These are phyloP conservation scores for Hylomyscus alleni DNA, from an alignment of 2,797 vertebrate genomes.

Conservation along the genomic window DNA sequence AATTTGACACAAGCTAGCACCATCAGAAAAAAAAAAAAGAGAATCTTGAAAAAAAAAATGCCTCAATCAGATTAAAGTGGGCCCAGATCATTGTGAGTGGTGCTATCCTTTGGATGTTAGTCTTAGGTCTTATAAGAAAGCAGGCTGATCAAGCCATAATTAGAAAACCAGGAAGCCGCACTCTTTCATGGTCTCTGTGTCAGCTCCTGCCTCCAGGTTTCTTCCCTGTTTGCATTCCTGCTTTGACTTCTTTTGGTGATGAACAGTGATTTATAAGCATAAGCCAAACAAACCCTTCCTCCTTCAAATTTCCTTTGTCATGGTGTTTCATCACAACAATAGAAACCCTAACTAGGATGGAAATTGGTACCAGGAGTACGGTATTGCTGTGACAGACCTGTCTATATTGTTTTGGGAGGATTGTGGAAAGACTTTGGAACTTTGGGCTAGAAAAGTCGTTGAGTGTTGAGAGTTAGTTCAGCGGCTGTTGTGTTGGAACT, in stretches of 20 bases:
- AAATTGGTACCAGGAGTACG: background rate
- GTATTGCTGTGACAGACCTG: background rate
- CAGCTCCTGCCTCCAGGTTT: background rate
- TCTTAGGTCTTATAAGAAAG: background rate
- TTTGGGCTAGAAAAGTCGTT: background rate
- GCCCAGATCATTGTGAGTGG: background rate
- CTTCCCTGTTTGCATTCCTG: background rate
- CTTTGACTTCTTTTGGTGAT: background rate
- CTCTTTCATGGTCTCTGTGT: background rate
- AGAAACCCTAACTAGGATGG: background rate
- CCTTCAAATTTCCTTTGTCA: background rate
- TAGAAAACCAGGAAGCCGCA: background rate
- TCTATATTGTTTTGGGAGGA: background rate
- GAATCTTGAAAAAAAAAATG: background rate
- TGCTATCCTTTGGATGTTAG: background rate
- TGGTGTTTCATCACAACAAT: background rate
- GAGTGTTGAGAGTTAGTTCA: background rate
- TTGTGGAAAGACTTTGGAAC: background rate
- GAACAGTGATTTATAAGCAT: background rate
- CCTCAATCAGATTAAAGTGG: background rate
- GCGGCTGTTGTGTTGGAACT: background rate
- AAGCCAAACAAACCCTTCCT: background rate
- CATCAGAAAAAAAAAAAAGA: background rate
- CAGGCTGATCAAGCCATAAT: background rate
- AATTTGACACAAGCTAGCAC: background rate